Evolutionary conservation across 2,888 invertebrate species (phyloP), one percentile per base, ranked within the genome.

Genomic region (Salticus scenicus): DNA sequence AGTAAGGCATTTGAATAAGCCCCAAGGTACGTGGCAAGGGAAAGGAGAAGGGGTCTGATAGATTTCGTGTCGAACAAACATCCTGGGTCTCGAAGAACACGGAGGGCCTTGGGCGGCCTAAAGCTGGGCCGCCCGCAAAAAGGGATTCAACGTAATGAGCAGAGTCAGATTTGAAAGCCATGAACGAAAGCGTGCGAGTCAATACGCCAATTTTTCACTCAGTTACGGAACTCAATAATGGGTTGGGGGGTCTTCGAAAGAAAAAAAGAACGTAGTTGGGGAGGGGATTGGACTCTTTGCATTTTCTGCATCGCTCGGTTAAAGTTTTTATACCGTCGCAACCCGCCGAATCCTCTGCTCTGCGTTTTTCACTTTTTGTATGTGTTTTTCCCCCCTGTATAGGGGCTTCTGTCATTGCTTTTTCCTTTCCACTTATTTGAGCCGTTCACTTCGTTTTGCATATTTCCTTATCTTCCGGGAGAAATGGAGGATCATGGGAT

Each of bases 1-100:
- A 79, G 80, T 86, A 79, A 79, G 72, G 86, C 77, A 80, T 86
- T 86, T 86, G 80, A 86, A 86, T 86, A 86, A 86, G 86, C 86
- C 80, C 80, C 41, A 28, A 30, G 12, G 67, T 14, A 20, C 27
- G 51, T 30, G 67, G 76, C 66, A 41, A 37, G 73, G 64, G 27
- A 12, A n/a, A 27, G 57, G 37, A 41, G 27, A 66, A 73, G 83
- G 70, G 74, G 70, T n/a, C 85, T 79, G 79, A 85, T 85, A 79
- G 85, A 78, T 85, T 79, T 69, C 83, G 83, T 84, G 83, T 84
- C 83, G 83, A 84, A 84, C 83, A 84, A 84, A 84, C 83, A 84
- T 83, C 82, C 82, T 41, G 42, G 82, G 75, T 71, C 82, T 82
- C 71, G 28, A 76, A 64, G 82, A 83, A 83, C 82, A 83, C 75